Evolutionary conservation across 2,888 invertebrate genomes (phyloP), one percentile per base, ranked within the genome.

Genomic region (Noctua janthe): DNA sequence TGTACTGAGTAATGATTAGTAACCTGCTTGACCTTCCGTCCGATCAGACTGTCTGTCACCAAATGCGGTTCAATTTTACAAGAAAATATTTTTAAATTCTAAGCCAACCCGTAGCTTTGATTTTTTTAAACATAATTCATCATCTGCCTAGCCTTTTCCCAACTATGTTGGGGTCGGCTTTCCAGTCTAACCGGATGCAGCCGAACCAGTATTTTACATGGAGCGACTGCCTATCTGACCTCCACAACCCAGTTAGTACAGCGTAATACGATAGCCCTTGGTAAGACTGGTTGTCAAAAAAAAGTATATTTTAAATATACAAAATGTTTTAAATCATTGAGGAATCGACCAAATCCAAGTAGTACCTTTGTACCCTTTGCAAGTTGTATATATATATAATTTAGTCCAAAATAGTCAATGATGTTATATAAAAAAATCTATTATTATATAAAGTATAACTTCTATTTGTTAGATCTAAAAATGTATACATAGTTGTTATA

Each of bases 331-430:
- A 39, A 59, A 43, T 43, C 8, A n/a, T 51, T 80, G 4, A 23
- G 51, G 10, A 79, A 35, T 17, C 29, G 62, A 80, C 54, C 72
- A 81, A 72, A 66, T 66, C 17, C 17, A 54, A n/a, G 20, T 54
- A 1, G 2, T 56, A 71, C 20, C 7, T 47, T 47, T 6, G 64
- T 81, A 47, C 49, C 23, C 47, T 70, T 70, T 15, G 39, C 29
- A 71, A 81, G 17, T 47, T 70, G 13, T 49, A 64, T 70, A 70
- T 70, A 70, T 70, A 75, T 70, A 64, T 23, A 76, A 51, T 82
- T 76, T 70, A 82, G 76, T 70, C 76, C 47, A 76, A 81, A 81
- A 83, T 81, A 81, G 83, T 81, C 83, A 81, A 35, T 67, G 43
- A 83, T 15, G 15, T 66, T 76, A 47, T 70, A 29, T 69, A 17